Percentiles rank a stretch among this genome's conserved stretches.
Conservation (phyloP, 2,888 invertebrate species). For the Brachycybe producta region DNA sequence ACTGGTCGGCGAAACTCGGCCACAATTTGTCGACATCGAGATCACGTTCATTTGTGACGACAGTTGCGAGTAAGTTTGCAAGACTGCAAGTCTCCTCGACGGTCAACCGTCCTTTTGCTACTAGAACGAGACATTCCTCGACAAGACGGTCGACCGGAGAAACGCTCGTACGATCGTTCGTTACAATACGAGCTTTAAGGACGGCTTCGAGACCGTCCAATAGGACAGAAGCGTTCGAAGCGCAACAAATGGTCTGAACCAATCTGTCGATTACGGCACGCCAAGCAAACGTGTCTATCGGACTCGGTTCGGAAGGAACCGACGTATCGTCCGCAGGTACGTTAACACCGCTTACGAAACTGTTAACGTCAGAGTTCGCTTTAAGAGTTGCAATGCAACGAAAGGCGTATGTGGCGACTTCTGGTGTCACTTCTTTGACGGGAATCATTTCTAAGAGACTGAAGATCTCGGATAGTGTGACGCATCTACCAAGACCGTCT, state of each 20-base stretch:
- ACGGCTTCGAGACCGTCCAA: constrained; percentile 33
- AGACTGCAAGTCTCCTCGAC: constrained; percentile 48
- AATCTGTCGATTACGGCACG: constrained; percentile 39
- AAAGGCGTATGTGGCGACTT: constrained; percentile 37
- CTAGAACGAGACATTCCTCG: constrained; percentile 47
- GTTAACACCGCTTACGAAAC: not conserved
- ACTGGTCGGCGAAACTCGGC: constrained; percentile 48
- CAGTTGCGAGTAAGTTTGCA: constrained; percentile 42
- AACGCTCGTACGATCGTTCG: constrained; percentile 27
- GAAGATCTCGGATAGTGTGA: constrained; percentile 32
- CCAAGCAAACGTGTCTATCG: constrained; percentile 35
- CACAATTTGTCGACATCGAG: constrained; percentile 49
- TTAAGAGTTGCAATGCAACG: constrained; percentile 36
- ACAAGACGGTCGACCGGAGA: constrained; percentile 37
- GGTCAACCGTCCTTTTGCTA: constrained; percentile 45
- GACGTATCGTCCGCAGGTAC: constrained; percentile 25
- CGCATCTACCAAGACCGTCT: constrained; percentile 30
- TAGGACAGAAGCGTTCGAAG: constrained; percentile 33
- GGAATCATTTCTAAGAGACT: constrained; percentile 38
- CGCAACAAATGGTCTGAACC: constrained; percentile 37
- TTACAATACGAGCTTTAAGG: constrained; percentile 26
- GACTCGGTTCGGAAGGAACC: no score
- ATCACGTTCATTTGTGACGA: constrained; percentile 37
- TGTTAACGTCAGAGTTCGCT: not conserved
- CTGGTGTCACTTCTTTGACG: constrained; percentile 38